Conservation (phyloP, 2,888 invertebrate species). For the Chrysina gloriosa region DNA sequence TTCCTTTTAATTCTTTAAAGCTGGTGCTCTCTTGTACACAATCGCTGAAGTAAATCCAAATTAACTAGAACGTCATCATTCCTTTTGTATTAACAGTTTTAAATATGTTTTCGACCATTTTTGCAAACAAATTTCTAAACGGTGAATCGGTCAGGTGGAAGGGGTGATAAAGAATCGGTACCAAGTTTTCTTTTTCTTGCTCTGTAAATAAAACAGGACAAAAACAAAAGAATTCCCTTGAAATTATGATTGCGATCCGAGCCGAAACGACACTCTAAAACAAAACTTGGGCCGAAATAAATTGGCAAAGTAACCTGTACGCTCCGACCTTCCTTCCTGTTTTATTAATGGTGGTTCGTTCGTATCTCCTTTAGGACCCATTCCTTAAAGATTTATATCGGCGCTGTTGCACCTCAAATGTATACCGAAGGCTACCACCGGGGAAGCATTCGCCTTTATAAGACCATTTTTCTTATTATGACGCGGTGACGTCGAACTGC, state of each 20-base stretch:
- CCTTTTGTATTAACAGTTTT: no score
- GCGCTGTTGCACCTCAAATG: slow-evolving; percentile 46
- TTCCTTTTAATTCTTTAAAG: no score
- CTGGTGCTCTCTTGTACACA: no score
- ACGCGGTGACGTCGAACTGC: slow-evolving; percentile 14
- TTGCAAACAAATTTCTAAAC: no score
- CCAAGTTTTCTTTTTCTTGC: no score
- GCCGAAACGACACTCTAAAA: background rate
- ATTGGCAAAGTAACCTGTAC: slow-evolving; percentile 4
- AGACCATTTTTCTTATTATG: slow-evolving; percentile 37
- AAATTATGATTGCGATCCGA: background rate
- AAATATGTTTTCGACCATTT: no score
- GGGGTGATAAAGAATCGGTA: no score
- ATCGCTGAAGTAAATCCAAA: no score
- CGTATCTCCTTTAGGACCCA: slow-evolving; percentile 43
- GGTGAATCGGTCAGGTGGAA: no score
- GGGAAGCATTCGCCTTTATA: slow-evolving; percentile 41
- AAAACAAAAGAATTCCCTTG: background rate
- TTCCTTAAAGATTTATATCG: slow-evolving; percentile 45
- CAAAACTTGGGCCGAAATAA: slow-evolving; percentile 8
- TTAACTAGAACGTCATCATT: no score
- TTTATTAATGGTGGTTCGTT: slow-evolving; percentile 33
- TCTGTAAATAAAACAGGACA: background rate
- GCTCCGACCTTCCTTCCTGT: slow-evolving; percentile 1
- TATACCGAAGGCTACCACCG: slow-evolving; percentile 16